phyloP scores from a whole-genome alignment of 2,888 invertebrate genomes.

The Sphinx pinastri region DNA sequence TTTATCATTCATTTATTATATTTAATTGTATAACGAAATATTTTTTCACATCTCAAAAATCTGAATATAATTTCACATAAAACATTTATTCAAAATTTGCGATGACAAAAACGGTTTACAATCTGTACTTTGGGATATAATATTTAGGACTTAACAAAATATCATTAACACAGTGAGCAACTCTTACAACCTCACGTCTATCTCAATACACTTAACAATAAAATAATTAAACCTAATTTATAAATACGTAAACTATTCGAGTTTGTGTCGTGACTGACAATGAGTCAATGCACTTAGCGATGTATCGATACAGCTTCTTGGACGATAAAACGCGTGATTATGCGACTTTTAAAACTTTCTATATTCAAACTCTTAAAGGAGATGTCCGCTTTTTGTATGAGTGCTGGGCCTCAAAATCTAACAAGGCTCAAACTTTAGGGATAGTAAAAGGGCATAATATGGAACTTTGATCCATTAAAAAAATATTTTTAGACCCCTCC shows the following conservation, averaged over 20 bases:
- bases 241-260: slow-evolving; percentile 69
- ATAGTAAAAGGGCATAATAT: too few species aligned
- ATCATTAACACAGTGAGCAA: slow-evolving; percentile 52
- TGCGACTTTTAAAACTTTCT: neutral
- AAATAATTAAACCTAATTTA: slow-evolving; percentile 50
- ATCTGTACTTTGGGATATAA: slow-evolving; percentile 37
- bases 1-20: neutral
- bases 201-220: slow-evolving; percentile 46
- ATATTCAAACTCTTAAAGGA: neutral
- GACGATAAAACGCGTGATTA: slow-evolving; percentile 7
- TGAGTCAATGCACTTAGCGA: slow-evolving; percentile 10
- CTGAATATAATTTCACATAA: slow-evolving; percentile 6
- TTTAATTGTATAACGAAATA: slow-evolving; percentile 1
- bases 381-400: too few species aligned
- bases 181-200: slow-evolving; percentile 53
- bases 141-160: slow-evolving; percentile 41
- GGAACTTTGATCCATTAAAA: too few species aligned
- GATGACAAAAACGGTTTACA: slow-evolving; percentile 36
- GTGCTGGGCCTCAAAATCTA: too few species aligned
- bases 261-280: slow-evolving; percentile 53
- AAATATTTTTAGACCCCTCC: too few species aligned
- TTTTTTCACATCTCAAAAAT: neutral
- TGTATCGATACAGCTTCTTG: slow-evolving; percentile 8
- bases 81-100: slow-evolving; percentile 15
- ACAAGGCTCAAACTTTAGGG: too few species aligned